Percentiles rank a stretch among this genome's conserved stretches.
Evolutionary conservation across 2,797 vertebrate species (phyloP).

Genomic region (Columba guinea): DNA sequence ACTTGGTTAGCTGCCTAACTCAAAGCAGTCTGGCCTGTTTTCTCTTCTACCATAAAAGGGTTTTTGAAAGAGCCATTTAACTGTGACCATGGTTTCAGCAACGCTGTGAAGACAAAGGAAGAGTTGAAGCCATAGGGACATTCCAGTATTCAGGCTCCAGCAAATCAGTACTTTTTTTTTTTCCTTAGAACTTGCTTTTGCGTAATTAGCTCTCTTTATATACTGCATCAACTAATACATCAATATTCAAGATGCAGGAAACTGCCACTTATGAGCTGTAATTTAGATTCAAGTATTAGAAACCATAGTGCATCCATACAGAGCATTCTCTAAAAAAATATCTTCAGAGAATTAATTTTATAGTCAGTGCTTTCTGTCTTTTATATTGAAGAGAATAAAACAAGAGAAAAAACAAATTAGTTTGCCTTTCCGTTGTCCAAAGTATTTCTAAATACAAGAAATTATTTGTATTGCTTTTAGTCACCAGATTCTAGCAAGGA

Average conservation of each 20-base stretch:
- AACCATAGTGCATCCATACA: not conserved
- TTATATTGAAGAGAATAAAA: not conserved
- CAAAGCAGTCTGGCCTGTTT: conserved; percentile 75
- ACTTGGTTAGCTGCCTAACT: conserved; percentile 75
- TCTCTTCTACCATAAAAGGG: conserved; percentile 73
- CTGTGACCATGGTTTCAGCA: conserved; percentile 77
- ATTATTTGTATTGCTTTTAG: conserved; percentile 19
- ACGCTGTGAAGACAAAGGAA: conserved; percentile 66
- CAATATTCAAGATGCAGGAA: conserved; percentile 35
- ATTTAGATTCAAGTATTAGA: conserved; percentile 28
- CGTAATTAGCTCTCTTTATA: conserved; percentile 70
- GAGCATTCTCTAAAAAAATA: not conserved
- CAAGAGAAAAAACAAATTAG: not conserved
- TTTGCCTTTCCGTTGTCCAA: not conserved
- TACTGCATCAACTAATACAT: conserved; percentile 61
- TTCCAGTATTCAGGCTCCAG: conserved; percentile 16
- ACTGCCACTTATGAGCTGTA: not conserved
- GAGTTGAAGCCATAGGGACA: conserved; percentile 25
- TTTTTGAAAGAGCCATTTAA: conserved; percentile 77
- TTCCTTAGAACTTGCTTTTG: conserved; percentile 35
- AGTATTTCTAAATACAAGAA: not conserved
- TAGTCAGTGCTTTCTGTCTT: not conserved
- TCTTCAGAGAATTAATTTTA: not conserved
- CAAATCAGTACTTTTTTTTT: conserved; percentile 46
- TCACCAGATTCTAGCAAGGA: not conserved